These are phyloP conservation scores for Indicator indicator DNA, from an alignment of 2,113 vertebrate genomes.

Conservation along the genomic window DNA sequence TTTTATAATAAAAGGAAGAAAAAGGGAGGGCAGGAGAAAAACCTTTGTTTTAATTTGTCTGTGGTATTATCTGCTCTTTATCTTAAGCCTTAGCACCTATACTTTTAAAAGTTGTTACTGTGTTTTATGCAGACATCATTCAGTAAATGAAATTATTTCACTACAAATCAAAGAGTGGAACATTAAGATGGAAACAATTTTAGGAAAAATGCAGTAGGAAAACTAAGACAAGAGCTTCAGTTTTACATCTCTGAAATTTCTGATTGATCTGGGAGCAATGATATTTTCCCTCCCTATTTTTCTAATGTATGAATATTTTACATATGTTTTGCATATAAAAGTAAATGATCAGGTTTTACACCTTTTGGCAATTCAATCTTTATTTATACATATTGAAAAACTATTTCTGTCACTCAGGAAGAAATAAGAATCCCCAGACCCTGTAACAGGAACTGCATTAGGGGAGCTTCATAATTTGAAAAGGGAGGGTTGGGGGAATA, in stretches of 20 bases:
- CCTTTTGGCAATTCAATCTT: background rate
- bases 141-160: background rate
- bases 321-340: background rate
- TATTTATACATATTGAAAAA: background rate
- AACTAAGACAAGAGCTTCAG: background rate
- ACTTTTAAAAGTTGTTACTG: background rate
- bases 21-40: background rate
- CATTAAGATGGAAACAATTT: slow-evolving; percentile 4
- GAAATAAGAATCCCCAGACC: background rate
- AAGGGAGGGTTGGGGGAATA: background rate
- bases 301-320: background rate
- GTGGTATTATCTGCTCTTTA: background rate
- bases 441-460: background rate
- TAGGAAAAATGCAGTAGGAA: background rate
- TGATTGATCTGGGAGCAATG: background rate
- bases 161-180: background rate
- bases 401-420: background rate
- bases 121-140: background rate
- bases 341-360: background rate
- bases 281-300: background rate
- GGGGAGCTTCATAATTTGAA: background rate
- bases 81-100: background rate
- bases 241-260: background rate
- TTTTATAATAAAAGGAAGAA: background rate
- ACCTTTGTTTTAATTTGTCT: background rate